Conservation (phyloP, 1,140 invertebrate genomes). For the Coenobita brevimanus region DNA sequence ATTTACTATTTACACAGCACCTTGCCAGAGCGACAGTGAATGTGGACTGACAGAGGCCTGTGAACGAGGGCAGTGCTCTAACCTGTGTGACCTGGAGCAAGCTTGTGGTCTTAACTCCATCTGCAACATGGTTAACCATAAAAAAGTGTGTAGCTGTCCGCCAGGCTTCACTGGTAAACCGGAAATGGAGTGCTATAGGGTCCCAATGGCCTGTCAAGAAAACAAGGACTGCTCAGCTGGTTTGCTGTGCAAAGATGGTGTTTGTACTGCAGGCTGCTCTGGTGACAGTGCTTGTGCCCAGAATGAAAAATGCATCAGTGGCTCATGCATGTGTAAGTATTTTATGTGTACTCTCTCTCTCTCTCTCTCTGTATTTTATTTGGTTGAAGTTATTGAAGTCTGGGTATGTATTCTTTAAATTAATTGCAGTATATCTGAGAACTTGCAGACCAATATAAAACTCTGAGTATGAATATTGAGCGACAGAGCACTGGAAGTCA, state of each 20-base stretch:
- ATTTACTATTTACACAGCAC: constrained; percentile 77
- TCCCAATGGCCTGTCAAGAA: constrained; percentile 80
- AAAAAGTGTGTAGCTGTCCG: constrained; percentile 87
- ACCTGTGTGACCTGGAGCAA: constrained; percentile 85
- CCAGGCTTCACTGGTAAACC: constrained; percentile 90
- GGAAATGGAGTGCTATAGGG: constrained; percentile 86
- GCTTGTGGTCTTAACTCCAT: constrained; percentile 93
- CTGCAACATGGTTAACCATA: constrained; percentile 84
- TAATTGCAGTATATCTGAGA: too few species aligned
- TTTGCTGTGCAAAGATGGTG: constrained; percentile 83
- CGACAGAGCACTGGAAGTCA: too few species aligned
- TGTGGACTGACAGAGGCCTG: constrained; percentile 86
- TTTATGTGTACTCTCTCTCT: background rate
- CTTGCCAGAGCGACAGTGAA: constrained; percentile 86
- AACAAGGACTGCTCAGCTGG: constrained; percentile 81
- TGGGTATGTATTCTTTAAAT: background rate
- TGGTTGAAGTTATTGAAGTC: background rate
- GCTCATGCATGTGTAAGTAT: constrained; percentile 85
- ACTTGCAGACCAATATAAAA: too few species aligned
- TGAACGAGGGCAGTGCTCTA: constrained; percentile 85
- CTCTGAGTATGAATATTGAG: too few species aligned
- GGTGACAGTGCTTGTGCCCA: constrained; percentile 90
- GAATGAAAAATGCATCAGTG: constrained; percentile 89
- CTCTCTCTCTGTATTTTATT: background rate
- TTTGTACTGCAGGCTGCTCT: constrained; percentile 84